These are phyloP conservation scores for Leptarthrus brevirostris DNA, from an alignment of 2,888 invertebrate species.

Conservation along the genomic window DNA sequence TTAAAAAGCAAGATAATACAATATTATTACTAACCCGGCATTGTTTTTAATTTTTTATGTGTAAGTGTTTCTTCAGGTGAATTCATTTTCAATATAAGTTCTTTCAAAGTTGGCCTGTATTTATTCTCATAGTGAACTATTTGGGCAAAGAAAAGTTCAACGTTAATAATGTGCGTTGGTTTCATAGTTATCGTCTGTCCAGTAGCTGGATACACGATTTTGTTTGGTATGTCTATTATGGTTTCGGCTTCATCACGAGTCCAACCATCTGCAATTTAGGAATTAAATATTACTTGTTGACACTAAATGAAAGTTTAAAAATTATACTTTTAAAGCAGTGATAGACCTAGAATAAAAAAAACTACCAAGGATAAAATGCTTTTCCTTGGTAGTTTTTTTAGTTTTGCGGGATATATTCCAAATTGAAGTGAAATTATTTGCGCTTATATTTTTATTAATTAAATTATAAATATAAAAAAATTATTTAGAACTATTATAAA, in stretches of 20 bases:
- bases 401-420: no score
- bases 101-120: conserved; percentile 26
- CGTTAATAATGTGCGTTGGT: conserved; percentile 59
- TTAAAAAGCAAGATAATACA: neutral
- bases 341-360: neutral
- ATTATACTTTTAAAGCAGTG: neutral
- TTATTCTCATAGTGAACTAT: conserved; percentile 54
- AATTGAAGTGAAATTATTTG: no score
- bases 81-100: conserved; percentile 26
- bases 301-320: no score
- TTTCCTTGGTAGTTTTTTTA: no score
- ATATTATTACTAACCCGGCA: conserved; percentile 3
- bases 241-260: conserved; percentile 61
- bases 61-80: neutral
- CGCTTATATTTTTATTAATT: no score
- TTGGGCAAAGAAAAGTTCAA: conserved; percentile 60
- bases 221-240: conserved; percentile 57
- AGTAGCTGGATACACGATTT: conserved; percentile 52
- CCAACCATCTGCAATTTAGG: conserved; percentile 58
- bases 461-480: no score
- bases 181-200: conserved; percentile 58
- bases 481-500: no score
- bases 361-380: neutral
- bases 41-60: neutral
- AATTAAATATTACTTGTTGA: no score